These are phyloP conservation scores for Tachina lurida DNA, from an alignment of 2,888 invertebrate species.

Conservation along the genomic window DNA sequence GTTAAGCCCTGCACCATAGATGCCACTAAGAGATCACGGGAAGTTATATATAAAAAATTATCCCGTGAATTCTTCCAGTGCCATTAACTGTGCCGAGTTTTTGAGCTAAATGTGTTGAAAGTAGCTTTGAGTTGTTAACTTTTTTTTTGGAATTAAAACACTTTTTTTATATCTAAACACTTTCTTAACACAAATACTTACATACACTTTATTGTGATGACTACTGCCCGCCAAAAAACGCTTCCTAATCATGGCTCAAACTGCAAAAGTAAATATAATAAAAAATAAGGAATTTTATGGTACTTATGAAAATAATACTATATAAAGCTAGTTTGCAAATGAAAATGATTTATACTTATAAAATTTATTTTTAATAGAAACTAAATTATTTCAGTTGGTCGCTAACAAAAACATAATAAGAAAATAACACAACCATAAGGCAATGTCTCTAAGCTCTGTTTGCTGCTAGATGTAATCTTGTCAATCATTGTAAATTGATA, in stretches of 20 bases:
- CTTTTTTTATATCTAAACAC: constrained; percentile 28
- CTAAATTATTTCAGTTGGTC: neutral
- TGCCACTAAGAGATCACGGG: constrained; percentile 84
- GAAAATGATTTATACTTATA: too few relatives aligned
- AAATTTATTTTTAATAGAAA: neutral
- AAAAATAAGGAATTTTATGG: neutral
- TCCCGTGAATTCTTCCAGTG: constrained; percentile 88
- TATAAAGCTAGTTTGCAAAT: too few relatives aligned
- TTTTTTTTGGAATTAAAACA: constrained; percentile 7
- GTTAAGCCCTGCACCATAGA: constrained; percentile 82
- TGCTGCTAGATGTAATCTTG: constrained; percentile 54
- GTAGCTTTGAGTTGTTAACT: neutral
- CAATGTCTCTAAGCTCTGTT: constrained; percentile 53
- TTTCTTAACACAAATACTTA: constrained; percentile 41
- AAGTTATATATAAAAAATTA: constrained; percentile 79
- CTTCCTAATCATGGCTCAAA: neutral
- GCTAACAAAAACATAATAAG: constrained; percentile 36
- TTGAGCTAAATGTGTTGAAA: neutral
- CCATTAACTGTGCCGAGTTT: constrained; percentile 84
- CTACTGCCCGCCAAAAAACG: too few relatives aligned
- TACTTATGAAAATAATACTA: too few relatives aligned
- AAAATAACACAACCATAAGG: constrained; percentile 24
- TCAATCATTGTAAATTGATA: constrained; percentile 48
- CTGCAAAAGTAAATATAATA: constrained; percentile 5
- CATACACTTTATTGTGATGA: neutral